phyloP scores from a whole-genome alignment of 2,888 invertebrate species.

The Reticulitermes lucifugus region DNA sequence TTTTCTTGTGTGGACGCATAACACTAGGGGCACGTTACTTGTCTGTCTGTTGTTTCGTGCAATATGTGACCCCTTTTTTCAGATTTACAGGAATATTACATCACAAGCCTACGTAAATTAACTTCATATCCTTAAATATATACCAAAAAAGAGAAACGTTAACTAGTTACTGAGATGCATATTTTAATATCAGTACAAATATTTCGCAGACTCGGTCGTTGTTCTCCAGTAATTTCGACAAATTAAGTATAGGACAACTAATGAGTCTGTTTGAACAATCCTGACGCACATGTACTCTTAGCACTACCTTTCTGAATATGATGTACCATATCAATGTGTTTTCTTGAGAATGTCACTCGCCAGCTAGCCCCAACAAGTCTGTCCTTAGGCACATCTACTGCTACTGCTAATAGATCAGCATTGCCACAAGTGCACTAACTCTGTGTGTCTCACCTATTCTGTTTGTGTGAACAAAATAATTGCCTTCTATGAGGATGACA shows the following conservation, averaged over 20 bases:
- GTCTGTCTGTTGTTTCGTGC: too few species aligned
- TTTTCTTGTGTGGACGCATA: too few species aligned
- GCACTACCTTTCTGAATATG: not conserved
- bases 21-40: too few species aligned
- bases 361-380: conserved; percentile 9
- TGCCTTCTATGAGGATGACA: not conserved
- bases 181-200: too few species aligned
- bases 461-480: not conserved
- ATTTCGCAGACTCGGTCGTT: too few species aligned
- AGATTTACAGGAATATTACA: too few species aligned
- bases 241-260: not conserved
- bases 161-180: too few species aligned
- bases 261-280: not conserved
- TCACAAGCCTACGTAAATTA: too few species aligned
- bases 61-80: too few species aligned
- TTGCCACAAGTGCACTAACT: conserved; percentile 23
- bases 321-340: not conserved
- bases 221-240: not conserved
- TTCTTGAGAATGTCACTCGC: conserved; percentile 38
- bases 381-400: not conserved
- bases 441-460: conserved; percentile 18
- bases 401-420: conserved; percentile 20
- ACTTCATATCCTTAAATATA: too few species aligned
- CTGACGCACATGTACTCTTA: not conserved
- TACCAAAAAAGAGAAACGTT: too few species aligned